Base-by-base conservation (phyloP, 2,113 vertebrate genomes). In the Odocoileus virginianus region DNA sequence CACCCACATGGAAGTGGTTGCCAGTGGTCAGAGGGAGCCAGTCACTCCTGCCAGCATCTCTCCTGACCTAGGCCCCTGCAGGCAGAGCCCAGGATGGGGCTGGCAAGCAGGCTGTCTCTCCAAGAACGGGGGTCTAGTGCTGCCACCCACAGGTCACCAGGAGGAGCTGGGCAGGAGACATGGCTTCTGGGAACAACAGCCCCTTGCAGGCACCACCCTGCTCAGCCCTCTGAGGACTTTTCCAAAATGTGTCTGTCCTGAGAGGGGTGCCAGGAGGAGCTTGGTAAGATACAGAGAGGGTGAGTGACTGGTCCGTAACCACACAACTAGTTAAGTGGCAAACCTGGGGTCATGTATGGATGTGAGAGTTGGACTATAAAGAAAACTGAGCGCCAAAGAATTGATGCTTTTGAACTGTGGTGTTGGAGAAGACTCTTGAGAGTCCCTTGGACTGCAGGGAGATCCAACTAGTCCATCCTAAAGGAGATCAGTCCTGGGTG, bases 91-190 rank as follows among this genome's bases (percentile, higher is more conserved):
- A 33, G n/a, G 21, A 12, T 2, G 23, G 47, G 36, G 30, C 36
- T 25, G 33, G 52, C 25, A 43, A 27, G 2, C 33, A 21, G 36
- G 9, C 60, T 64, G 7, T n/a, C 57, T 71, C 86, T 90, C 45
- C 0, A 2, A 40, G 83, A 4, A 55, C 71, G 0, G 1, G 30
- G 0, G 40, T 64, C 47, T 36, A 43, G 61, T 2, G 30, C 0
- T 10, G 67, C 58, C 14, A 25, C 55, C 50, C 16, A 1, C 33
- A 25, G 50, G 64, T 27, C 57, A 11, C 45, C 40, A 19, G 40
- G 58, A 27, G 30, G 7, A 40, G 30, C 0, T 10, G 5, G 7
- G 25, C 45, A 23, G 13, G 58, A 21, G 50, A 17, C 25, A 2
- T 0, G 13, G 64, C 40, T 6, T 84, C 71, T 67, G 27, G 10